phyloP scores from a whole-genome alignment of 2,797 vertebrate genomes.

The Florisuga fusca region DNA sequence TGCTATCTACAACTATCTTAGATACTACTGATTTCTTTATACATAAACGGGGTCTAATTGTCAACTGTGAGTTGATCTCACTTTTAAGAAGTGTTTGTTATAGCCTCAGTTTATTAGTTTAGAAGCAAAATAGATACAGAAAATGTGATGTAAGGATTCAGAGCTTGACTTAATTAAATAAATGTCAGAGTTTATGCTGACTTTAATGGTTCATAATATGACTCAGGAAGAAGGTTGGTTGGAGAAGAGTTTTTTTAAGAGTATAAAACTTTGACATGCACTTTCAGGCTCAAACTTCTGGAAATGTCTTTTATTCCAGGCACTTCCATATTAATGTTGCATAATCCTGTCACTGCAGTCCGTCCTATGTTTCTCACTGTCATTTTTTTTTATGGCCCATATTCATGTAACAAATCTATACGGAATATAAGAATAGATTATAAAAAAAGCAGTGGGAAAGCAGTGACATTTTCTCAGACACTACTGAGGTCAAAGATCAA shows the following conservation, averaged over 20 bases:
- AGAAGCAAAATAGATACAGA: neutral
- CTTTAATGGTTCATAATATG: neutral
- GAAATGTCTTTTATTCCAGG: neutral
- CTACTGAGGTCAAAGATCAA: conserved; percentile 1
- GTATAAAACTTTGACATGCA: neutral
- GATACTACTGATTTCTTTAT: neutral
- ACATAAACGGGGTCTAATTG: neutral
- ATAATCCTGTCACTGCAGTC: neutral
- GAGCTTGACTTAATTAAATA: neutral
- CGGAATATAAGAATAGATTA: neutral
- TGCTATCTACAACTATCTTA: neutral
- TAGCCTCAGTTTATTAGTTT: neutral
- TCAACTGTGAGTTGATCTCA: neutral
- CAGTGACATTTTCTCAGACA: conserved; percentile 34
- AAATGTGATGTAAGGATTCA: neutral
- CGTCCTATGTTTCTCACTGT: neutral
- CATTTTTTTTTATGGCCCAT: neutral
- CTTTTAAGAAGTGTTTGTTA: neutral
- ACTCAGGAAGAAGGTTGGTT: neutral
- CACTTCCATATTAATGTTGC: neutral
- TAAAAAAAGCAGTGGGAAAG: neutral
- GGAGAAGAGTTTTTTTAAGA: neutral
- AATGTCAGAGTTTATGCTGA: neutral
- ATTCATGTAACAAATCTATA: neutral
- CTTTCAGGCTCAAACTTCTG: neutral